These are phyloP conservation scores for Hyperoplus lanceolatus DNA, from an alignment of 2,797 vertebrate genomes.

Conservation along the genomic window DNA sequence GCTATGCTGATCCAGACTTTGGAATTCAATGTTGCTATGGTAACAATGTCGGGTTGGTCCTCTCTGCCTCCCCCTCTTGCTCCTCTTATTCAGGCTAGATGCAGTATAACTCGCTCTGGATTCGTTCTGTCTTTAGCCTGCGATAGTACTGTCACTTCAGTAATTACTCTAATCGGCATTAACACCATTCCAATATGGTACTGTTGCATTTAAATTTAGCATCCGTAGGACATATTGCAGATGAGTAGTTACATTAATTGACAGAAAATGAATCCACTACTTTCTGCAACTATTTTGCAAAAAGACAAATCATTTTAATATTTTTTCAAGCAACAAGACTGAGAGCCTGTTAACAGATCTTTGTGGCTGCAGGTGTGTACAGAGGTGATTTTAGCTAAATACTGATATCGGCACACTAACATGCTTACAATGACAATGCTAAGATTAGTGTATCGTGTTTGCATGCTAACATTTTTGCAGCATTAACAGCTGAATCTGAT, in stretches of 20 bases:
- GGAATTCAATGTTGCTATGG: slow-evolving; percentile 87
- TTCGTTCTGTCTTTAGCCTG: slow-evolving; percentile 59
- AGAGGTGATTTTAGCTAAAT: neutral
- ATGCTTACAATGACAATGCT: slow-evolving; percentile 3
- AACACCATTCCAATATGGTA: neutral
- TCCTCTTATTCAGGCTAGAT: slow-evolving; percentile 80
- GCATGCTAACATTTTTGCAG: neutral
- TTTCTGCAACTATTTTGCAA: neutral
- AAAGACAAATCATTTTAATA: too few species aligned
- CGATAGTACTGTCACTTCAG: slow-evolving; percentile 40
- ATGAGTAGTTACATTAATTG: neutral
- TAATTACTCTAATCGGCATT: slow-evolving; percentile 39
- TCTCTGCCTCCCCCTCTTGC: slow-evolving; percentile 72
- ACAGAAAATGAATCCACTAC: neutral
- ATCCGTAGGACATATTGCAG: neutral
- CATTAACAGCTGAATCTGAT: neutral
- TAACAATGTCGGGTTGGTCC: slow-evolving; percentile 84
- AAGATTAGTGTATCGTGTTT: neutral
- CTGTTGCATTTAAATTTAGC: neutral
- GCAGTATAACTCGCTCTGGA: slow-evolving; percentile 68
- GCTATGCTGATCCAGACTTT: slow-evolving; percentile 86
- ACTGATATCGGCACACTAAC: neutral
- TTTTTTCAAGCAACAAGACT: neutral
- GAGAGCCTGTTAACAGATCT: neutral
- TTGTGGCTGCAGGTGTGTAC: neutral